Conservation (phyloP, 2,888 invertebrate genomes). For the Syritta pipiens region DNA sequence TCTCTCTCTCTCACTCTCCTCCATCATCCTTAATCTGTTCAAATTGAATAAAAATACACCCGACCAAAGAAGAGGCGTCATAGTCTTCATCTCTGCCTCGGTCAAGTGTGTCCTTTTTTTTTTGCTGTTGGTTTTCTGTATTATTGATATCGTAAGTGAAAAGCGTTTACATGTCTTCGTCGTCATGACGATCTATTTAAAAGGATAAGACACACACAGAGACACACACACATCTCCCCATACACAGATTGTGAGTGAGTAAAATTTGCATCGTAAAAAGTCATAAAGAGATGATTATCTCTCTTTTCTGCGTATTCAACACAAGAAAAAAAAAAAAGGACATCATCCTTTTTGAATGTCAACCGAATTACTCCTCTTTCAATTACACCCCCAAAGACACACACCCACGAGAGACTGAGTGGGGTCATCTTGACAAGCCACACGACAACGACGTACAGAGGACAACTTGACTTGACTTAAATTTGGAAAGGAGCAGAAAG, state of each 20-base stretch:
- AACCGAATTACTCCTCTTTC: conserved; percentile 53
- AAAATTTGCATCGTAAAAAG: conserved; percentile 43
- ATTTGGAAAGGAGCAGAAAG: conserved; percentile 1
- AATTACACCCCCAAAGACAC: conserved; percentile 41
- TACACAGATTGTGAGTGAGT: conserved; percentile 3
- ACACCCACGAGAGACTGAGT: not conserved
- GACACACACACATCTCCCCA: conserved; percentile 11
- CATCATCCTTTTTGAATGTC: conserved; percentile 25
- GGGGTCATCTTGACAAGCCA: conserved; percentile 31
- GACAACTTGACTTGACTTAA: not conserved
- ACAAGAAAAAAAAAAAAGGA: conserved; percentile 35
- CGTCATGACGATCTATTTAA: not conserved
- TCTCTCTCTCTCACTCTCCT: no score
- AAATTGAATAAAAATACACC: conserved; percentile 17
- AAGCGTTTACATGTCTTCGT: conserved; percentile 2
- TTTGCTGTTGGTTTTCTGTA: not conserved
- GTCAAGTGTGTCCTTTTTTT: conserved; percentile 18
- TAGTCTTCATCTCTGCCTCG: no score
- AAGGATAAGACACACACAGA: conserved; percentile 5
- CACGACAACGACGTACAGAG: not conserved
- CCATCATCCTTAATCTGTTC: conserved; percentile 5
- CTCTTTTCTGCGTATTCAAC: conserved; percentile 36
- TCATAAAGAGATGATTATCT: conserved; percentile 36
- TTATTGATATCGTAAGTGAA: conserved; percentile 3
- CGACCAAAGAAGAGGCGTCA: not conserved